Conservation (phyloP, 2,797 vertebrate species). For the Periparus ater region DNA sequence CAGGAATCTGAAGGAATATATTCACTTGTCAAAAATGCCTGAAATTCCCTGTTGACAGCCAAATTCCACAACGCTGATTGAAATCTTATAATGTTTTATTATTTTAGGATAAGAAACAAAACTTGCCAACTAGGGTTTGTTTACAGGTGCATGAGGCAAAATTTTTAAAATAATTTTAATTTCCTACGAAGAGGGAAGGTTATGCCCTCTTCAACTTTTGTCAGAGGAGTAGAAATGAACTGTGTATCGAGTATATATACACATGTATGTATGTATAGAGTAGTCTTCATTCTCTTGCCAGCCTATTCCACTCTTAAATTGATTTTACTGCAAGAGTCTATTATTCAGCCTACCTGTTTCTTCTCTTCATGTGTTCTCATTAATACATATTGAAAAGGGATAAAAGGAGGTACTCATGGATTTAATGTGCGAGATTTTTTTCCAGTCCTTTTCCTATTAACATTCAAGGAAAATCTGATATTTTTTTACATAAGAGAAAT, state of each 20-base stretch:
- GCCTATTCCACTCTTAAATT: neutral
- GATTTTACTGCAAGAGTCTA: neutral
- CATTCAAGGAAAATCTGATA: neutral
- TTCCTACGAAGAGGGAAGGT: neutral
- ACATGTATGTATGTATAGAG: neutral
- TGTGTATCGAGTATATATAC: neutral
- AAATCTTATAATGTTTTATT: neutral
- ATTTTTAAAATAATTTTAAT: neutral
- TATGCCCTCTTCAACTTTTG: neutral
- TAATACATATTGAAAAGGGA: constrained; percentile 4
- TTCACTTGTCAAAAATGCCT: neutral
- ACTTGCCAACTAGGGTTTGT: neutral
- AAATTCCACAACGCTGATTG: neutral
- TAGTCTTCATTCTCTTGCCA: neutral
- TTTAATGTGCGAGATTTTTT: neutral
- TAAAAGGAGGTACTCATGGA: neutral
- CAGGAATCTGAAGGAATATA: neutral
- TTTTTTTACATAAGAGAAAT: neutral
- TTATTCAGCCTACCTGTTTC: neutral
- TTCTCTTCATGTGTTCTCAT: neutral
- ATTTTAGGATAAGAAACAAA: neutral
- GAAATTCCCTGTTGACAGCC: neutral
- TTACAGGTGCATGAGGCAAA: neutral
- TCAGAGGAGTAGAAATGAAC: neutral
- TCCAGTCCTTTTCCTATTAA: neutral